phyloP scores from a whole-genome alignment of 2,888 invertebrate genomes.

The Pherbina coryleti region DNA sequence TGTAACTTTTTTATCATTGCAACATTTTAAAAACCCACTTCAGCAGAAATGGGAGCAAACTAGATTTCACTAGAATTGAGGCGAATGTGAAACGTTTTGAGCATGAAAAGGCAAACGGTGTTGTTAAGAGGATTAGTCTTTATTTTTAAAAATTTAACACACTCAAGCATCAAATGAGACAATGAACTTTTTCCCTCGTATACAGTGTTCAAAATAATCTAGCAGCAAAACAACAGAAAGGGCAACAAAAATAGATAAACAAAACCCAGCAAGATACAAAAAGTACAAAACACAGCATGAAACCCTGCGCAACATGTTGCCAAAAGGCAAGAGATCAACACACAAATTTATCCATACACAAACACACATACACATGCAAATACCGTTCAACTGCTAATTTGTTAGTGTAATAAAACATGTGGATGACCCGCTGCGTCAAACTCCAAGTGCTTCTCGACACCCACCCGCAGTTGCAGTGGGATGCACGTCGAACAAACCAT shows the following conservation, averaged over 20 bases:
- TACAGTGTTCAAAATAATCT: background rate
- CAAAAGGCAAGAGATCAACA: conserved; percentile 41
- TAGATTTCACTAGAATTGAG: too few relatives aligned
- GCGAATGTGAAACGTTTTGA: too few relatives aligned
- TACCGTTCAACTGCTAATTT: too few relatives aligned
- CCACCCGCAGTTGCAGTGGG: background rate
- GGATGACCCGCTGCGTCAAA: conserved; percentile 2
- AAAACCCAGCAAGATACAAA: background rate
- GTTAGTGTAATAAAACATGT: too few relatives aligned
- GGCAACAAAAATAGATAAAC: background rate
- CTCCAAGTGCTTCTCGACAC: background rate
- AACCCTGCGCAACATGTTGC: conserved; percentile 46
- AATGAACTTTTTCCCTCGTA: background rate
- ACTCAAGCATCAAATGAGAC: background rate
- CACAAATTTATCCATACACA: conserved; percentile 43
- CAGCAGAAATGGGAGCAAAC: too few relatives aligned
- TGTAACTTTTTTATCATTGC: too few relatives aligned
- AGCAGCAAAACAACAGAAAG: background rate
- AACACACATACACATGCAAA: conserved; percentile 8
- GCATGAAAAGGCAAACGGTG: too few relatives aligned
- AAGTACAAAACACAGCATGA: conserved; percentile 42
- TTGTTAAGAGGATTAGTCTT: too few relatives aligned
- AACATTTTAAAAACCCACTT: too few relatives aligned
- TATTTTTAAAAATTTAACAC: too few relatives aligned
- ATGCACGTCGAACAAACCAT: too few relatives aligned